A percentile compares a stretch with the other conserved stretches of the same genome.
phyloP scores from a whole-genome alignment of 2,113 vertebrate genomes.

The Oryzias curvinotus region DNA sequence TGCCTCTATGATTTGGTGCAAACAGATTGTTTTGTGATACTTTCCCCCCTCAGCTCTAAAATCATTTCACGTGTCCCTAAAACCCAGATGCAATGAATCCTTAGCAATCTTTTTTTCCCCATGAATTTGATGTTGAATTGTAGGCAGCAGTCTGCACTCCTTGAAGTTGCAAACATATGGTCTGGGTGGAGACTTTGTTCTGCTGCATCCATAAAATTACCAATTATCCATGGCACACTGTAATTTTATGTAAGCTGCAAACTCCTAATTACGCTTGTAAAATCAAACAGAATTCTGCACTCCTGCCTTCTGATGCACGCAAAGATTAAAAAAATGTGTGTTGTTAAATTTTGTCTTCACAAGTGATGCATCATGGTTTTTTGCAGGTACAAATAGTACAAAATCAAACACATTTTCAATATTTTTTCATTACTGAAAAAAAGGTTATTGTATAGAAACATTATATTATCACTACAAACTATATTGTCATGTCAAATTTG shows the following conservation, averaged over 20 bases:
- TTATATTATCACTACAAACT: no score
- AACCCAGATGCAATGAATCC: no score
- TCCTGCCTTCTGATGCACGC: background rate
- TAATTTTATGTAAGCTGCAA: background rate
- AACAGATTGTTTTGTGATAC: no score
- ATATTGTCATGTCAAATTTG: no score
- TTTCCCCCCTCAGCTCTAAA: no score
- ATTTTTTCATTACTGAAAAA: no score
- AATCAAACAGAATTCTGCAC: background rate
- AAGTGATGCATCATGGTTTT: background rate
- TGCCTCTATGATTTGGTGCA: no score
- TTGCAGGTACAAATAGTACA: background rate
- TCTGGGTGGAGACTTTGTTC: background rate
- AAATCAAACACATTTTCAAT: no score
- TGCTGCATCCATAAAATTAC: background rate
- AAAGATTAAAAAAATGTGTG: background rate
- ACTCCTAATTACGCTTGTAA: background rate
- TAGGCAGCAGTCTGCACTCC: background rate
- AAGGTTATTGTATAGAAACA: no score
- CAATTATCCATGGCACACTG: background rate
- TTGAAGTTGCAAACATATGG: background rate
- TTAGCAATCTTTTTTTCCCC: background rate
- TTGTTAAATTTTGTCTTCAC: no score
- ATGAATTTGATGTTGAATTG: background rate
- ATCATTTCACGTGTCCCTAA: no score